These are phyloP conservation scores for Philopotamus ludificatus DNA, from an alignment of 1,140 invertebrate species.

Conservation along the genomic window DNA sequence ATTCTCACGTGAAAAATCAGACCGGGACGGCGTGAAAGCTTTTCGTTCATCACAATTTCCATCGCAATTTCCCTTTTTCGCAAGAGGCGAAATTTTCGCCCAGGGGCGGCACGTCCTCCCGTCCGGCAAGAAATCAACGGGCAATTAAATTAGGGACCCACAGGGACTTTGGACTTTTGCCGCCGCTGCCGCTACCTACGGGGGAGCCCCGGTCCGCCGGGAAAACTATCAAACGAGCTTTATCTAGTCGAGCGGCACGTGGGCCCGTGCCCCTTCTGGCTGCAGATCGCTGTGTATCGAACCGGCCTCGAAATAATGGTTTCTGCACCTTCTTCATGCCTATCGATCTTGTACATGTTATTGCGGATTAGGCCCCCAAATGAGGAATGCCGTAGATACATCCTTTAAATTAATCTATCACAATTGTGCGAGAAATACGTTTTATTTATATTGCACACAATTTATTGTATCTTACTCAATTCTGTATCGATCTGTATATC, in stretches of 20 bases:
- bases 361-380: too few relatives aligned
- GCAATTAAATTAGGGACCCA: conserved; percentile 35
- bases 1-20: not conserved
- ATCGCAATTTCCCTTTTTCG: not conserved
- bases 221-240: conserved; percentile 26
- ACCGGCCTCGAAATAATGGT: conserved; percentile 4
- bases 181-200: not conserved
- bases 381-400: too few relatives aligned
- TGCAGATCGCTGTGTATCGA: too few relatives aligned
- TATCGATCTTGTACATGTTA: too few relatives aligned
- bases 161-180: conserved; percentile 22
- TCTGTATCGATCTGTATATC: too few relatives aligned
- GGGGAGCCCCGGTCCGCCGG: not conserved
- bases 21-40: not conserved
- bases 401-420: too few relatives aligned
- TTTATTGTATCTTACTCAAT: too few relatives aligned
- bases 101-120: conserved; percentile 3
- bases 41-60: not conserved
- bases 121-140: conserved; percentile 27
- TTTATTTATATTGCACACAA: too few relatives aligned
- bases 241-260: conserved; percentile 19
- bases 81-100: not conserved
- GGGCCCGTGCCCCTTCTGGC: not conserved
- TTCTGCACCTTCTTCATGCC: not conserved
- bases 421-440: too few relatives aligned